Evolutionary conservation across 2,113 vertebrate genomes (phyloP).

Genomic region (Anoura caudifer): DNA sequence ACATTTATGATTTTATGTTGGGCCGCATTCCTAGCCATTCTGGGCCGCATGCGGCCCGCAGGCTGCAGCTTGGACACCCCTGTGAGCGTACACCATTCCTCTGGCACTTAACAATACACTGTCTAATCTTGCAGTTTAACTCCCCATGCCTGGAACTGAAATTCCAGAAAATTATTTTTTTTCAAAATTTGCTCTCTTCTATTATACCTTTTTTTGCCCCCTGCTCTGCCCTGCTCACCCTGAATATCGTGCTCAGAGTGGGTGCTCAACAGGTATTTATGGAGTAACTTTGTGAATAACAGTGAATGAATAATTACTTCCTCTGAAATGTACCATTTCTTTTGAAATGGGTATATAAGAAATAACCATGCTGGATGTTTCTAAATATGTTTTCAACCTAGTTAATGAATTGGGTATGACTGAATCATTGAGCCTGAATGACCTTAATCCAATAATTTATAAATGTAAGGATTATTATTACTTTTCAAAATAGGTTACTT

Average conservation of each 20-base stretch:
- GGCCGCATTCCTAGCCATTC: no score
- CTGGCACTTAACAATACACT: background rate
- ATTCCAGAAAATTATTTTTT: background rate
- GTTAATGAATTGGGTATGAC: background rate
- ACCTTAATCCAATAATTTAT: background rate
- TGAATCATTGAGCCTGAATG: background rate
- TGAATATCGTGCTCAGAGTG: background rate
- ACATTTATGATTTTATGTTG: no score
- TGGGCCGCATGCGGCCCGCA: no score
- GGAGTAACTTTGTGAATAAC: background rate
- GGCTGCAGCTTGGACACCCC: no score
- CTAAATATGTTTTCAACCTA: background rate
- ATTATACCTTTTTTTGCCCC: background rate
- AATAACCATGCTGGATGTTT: background rate
- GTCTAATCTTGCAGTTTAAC: background rate
- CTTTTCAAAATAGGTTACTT: constrained; percentile 2
- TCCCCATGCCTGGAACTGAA: background rate
- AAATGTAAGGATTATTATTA: background rate
- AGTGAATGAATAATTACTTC: background rate
- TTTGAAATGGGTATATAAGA: background rate
- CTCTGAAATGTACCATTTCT: background rate
- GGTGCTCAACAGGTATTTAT: background rate
- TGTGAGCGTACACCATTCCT: background rate
- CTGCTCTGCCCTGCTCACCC: background rate
- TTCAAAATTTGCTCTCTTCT: background rate